These are phyloP conservation scores for Adelosebastes latens DNA, from an alignment of 2,797 vertebrate genomes.

Conservation along the genomic window DNA sequence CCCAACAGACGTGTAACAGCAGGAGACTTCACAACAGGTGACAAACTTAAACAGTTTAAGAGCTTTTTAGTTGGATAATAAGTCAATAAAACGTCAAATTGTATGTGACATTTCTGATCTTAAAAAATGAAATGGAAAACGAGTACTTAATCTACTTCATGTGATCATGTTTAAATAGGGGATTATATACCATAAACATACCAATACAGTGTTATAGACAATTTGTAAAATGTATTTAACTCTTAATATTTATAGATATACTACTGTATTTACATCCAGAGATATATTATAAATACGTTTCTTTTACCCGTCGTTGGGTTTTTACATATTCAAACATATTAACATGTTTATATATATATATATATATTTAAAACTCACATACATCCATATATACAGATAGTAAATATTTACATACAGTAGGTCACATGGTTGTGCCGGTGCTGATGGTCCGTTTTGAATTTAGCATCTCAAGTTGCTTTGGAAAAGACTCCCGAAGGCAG, in stretches of 20 bases:
- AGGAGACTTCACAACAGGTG: neutral
- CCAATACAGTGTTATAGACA: constrained; percentile 32
- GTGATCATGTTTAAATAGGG: constrained; percentile 37
- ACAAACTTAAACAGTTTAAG: neutral
- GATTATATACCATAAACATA: constrained; percentile 52
- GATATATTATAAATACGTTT: constrained; percentile 61
- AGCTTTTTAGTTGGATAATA: neutral
- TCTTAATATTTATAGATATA: constrained; percentile 34
- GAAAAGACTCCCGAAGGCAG: constrained; percentile 36
- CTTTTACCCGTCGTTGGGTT: constrained; percentile 13
- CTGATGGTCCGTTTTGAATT: constrained; percentile 13
- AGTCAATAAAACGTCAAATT: neutral
- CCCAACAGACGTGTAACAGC: neutral
- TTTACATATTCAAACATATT: constrained; percentile 62
- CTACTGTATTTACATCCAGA: constrained; percentile 62
- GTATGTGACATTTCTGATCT: neutral
- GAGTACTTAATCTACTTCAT: neutral
- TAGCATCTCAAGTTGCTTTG: constrained; percentile 2
- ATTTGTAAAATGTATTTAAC: constrained; percentile 41
- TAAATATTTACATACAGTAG: constrained; percentile 34
- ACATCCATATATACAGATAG: constrained; percentile 10
- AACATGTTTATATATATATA: constrained; percentile 23
- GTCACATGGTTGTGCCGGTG: constrained; percentile 19
- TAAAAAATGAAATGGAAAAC: neutral
- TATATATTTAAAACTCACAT: neutral